Evolutionary conservation across 2,113 vertebrate species (phyloP).

Genomic region (Haplochromis burtoni): DNA sequence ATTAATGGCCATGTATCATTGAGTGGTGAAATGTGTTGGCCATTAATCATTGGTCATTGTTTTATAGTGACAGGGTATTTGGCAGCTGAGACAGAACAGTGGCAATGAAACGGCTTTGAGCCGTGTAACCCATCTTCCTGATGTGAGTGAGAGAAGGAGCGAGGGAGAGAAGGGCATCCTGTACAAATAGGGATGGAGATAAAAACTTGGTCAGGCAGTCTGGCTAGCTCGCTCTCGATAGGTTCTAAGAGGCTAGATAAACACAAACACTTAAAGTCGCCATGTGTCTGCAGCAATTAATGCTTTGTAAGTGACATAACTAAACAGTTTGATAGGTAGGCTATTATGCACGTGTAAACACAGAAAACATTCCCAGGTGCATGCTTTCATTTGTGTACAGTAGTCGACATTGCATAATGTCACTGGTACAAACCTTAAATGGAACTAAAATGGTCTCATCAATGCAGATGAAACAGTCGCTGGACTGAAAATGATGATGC

Average conservation of each 20-base stretch:
- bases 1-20: constrained; percentile 47
- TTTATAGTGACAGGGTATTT: constrained; percentile 47
- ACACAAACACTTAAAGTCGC: background rate
- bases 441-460: background rate
- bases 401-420: background rate
- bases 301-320: background rate
- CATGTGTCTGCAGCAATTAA: background rate
- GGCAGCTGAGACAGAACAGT: constrained; percentile 45
- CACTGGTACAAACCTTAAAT: background rate
- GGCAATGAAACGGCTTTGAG: constrained; percentile 22
- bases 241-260: background rate
- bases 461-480: background rate
- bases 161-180: background rate
- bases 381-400: background rate
- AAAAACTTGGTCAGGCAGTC: background rate
- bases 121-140: constrained; percentile 22
- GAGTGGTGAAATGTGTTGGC: constrained; percentile 10
- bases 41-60: constrained; percentile 56
- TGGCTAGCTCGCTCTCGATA: background rate
- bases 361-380: background rate
- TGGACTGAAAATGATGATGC: background rate
- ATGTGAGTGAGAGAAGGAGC: background rate
- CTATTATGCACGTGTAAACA: background rate
- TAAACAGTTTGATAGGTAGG: background rate
- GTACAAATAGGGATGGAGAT: background rate